These are phyloP conservation scores for Todus mexicanus DNA, from an alignment of 2,797 vertebrate genomes.

Conservation along the genomic window DNA sequence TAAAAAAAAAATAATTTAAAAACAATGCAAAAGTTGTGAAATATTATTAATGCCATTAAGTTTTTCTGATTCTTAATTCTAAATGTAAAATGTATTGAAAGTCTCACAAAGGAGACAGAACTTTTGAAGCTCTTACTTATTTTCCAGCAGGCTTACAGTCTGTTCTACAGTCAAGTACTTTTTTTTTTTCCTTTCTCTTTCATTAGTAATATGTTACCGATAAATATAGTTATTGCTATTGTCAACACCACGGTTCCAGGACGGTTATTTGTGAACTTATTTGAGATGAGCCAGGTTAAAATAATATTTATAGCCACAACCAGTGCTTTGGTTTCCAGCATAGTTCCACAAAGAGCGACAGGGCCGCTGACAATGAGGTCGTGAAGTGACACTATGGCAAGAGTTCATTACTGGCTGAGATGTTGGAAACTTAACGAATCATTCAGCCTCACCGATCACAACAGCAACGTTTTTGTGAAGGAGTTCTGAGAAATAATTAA, in stretches of 20 bases:
- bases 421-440: not conserved
- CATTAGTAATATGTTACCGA: not conserved
- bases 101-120: not conserved
- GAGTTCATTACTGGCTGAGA: not conserved
- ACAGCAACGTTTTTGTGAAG: not conserved
- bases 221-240: not conserved
- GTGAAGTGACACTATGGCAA: not conserved
- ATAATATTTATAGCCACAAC: not conserved
- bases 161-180: not conserved
- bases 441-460: not conserved
- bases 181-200: not conserved
- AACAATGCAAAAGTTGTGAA: not conserved
- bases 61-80: not conserved
- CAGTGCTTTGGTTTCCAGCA: not conserved
- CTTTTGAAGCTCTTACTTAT: not conserved
- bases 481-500: not conserved
- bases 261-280: not conserved
- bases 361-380: accelerated
- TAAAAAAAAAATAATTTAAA: not conserved
- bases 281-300: not conserved
- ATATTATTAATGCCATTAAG: not conserved
- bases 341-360: not conserved
- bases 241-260: not conserved
- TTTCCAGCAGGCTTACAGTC: not conserved
- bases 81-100: not conserved